Conservation (phyloP, 2,888 invertebrate species). For the Euproctis similis region DNA sequence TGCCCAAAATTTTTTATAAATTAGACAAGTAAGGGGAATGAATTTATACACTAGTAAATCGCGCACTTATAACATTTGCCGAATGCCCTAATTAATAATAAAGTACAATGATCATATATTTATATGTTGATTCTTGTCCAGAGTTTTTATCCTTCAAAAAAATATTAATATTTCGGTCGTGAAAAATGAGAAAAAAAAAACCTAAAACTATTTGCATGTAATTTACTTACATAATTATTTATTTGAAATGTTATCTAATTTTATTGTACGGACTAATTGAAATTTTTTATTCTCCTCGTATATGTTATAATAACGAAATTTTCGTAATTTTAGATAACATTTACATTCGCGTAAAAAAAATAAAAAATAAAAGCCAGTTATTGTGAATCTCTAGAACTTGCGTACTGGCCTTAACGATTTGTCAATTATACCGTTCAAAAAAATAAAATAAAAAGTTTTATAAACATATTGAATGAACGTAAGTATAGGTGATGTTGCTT, state of each 20-base stretch:
- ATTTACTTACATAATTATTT: constrained; percentile 36
- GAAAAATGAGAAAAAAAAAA: too few relatives aligned
- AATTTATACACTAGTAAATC: too few relatives aligned
- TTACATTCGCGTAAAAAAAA: constrained; percentile 36
- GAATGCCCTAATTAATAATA: constrained; percentile 41
- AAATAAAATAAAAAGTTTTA: too few relatives aligned
- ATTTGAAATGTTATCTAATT: constrained; percentile 25
- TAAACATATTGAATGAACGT: constrained; percentile 35
- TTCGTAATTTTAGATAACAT: constrained; percentile 62
- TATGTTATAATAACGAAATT: constrained; percentile 47
- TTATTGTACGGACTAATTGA: constrained; percentile 40
- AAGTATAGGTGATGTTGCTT: constrained; percentile 35
- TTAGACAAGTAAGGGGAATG: too few relatives aligned
- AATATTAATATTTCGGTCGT: constrained; percentile 59
- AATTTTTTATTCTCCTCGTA: constrained; percentile 37
- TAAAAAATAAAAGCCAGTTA: constrained; percentile 22
- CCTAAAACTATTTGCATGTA: constrained; percentile 47
- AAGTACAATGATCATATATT: constrained; percentile 63
- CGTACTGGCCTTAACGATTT: constrained; percentile 34
- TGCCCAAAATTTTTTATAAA: too few relatives aligned
- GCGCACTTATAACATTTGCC: constrained; percentile 61
- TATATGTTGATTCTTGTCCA: constrained; percentile 54
- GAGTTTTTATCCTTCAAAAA: constrained; percentile 53
- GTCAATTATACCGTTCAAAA: constrained; percentile 65
- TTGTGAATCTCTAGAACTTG: constrained; percentile 27